Base-by-base conservation (phyloP, 2,113 vertebrate species). In the Aspidoscelis tigris region DNA sequence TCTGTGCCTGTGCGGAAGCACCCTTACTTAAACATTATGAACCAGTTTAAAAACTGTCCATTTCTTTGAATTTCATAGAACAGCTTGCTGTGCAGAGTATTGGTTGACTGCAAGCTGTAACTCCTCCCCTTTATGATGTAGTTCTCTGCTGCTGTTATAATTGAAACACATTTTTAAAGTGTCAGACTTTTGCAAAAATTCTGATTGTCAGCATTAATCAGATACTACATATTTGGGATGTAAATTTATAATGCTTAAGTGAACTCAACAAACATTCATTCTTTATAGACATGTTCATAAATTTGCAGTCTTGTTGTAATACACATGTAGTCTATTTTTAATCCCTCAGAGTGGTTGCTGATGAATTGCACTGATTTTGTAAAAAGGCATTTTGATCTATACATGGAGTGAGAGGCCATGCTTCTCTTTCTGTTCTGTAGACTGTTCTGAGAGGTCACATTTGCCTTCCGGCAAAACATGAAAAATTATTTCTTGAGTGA, bases 331-430 rank as follows among this genome's bases (percentile, higher is more conserved):
- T 58, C 12, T 10, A 58, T 68, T 64, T 44, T 33, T n/a, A 71
- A 39, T 33, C 66, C 33, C 21, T 43, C n/a, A 53, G 24, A 53
- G 43, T 26, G 5, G 14, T 5, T 11, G 22, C 58, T 43, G 22
- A 71, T 71, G 18, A 82, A 68, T 47, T 53, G 74, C 58, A 73
- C 11, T 58, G n/a, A 43, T 74, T n/a, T 74, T 68, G 41, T 41
- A 55, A 83, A 78, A 83, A 39, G 24, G 50, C 61, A 80, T 72
- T 74, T 80, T 85, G 84, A 53, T 22, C 61, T 73, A 82, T 73
- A 73, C 20, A 44, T 73, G 39, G 69, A 81, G 69, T 81, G 80
- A 81, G 69, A 81, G 69, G 70, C 22, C 69, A 43, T 43, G 65
- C 78, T 66, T 20, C 24, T 50, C 24, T 41, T 68, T 43, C 64